Conservation (phyloP, 2,797 vertebrate species). For the Paguma larvata region DNA sequence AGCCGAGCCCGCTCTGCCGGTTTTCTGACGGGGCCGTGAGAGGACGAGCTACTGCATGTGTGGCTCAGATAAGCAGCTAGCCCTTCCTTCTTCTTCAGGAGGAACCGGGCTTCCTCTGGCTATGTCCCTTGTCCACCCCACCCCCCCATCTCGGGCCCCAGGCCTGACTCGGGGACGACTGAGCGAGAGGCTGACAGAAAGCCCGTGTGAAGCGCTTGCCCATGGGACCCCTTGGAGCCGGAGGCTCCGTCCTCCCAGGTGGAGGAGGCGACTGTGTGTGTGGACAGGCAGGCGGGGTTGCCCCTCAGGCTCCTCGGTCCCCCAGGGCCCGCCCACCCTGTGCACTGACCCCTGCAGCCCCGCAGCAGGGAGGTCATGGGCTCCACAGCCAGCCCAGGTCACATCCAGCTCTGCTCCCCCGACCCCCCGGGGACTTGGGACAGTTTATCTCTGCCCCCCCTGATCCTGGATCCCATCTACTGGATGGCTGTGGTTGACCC, state of each 20-base stretch:
- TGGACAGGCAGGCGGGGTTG: neutral
- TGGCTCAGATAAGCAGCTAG: neutral
- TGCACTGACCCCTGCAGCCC: accelerated
- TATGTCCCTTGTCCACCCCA: accelerated
- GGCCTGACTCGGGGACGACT: accelerated
- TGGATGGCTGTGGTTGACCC: accelerated
- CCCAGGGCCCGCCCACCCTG: neutral
- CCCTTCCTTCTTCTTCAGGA: neutral
- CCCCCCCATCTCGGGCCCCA: accelerated
- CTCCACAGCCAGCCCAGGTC: neutral
- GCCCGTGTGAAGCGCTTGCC: accelerated
- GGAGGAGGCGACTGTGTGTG: accelerated
- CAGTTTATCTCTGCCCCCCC: neutral
- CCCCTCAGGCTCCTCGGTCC: neutral
- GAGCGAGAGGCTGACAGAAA: accelerated
- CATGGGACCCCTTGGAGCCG: neutral
- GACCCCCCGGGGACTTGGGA: neutral
- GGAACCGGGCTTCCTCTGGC: neutral
- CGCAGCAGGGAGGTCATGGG: accelerated
- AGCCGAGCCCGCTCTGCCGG: neutral
- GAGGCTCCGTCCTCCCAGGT: too few relatives aligned
- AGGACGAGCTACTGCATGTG: neutral
- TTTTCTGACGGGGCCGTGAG: neutral
- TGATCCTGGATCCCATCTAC: neutral
- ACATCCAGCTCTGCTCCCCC: neutral